Conservation (phyloP, 2,113 vertebrate genomes). For the Vulpes vulpes region DNA sequence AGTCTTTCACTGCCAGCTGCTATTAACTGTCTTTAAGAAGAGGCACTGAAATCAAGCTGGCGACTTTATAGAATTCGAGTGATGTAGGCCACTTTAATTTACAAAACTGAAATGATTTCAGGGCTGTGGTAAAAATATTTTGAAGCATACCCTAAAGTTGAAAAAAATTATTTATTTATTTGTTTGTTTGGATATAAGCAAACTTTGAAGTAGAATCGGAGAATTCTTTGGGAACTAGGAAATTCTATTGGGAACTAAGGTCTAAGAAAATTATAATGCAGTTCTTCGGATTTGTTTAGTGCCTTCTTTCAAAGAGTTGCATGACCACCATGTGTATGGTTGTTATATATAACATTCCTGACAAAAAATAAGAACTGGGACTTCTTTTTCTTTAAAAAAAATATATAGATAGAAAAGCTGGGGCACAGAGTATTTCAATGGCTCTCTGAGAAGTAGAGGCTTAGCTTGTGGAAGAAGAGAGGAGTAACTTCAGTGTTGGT, state of each 20-base stretch:
- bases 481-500: background rate
- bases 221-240: background rate
- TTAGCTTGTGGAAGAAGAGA: background rate
- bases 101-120: background rate
- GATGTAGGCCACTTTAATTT: conserved; percentile 23
- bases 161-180: background rate
- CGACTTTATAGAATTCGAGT: conserved; percentile 39
- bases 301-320: background rate
- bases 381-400: background rate
- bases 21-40: background rate
- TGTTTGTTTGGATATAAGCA: background rate
- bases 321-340: background rate
- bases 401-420: background rate
- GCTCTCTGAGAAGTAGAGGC: background rate
- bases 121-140: background rate
- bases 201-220: background rate
- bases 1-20: background rate
- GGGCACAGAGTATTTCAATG: background rate
- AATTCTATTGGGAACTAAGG: background rate
- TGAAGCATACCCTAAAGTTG: background rate
- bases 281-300: conserved; percentile 5
- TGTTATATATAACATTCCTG: background rate
- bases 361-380: background rate
- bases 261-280: background rate
- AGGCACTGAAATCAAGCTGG: conserved; percentile 24